Evolutionary conservation across 2,113 vertebrate species (phyloP), one percentile per base, ranked within the genome.

Genomic region (Gambusia holbrooki): DNA sequence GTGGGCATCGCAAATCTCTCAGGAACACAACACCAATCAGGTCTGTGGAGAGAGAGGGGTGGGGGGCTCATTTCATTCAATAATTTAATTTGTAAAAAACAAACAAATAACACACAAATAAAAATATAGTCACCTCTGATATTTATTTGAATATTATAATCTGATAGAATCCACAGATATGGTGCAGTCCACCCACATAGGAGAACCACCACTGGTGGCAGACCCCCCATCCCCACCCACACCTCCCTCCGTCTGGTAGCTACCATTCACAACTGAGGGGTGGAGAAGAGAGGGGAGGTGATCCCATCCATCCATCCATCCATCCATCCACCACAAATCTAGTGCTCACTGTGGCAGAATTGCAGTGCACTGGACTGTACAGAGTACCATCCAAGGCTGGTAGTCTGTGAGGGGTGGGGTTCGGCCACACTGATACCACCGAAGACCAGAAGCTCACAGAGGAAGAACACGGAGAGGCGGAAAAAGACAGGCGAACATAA

Each of bases 351-450:
- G 92, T 93, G 92, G 89, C 89, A 93, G 92, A 93, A 91, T 94
- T 91, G 90, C 92, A 92, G 93, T 85, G 91, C 88, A 88, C 84
- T 89, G 92, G 92, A 89, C 92, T 93, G 89, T 88, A 87, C 85
- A 88, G 88, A 92, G 87, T 89, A 91, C 80, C 91, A 94, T 93
- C 93, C 89, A 91, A 88, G 91, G 51, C 51, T 90, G 86, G 93
- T 89, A 82, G 92, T 93, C 87, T 85, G 90, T 92, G 92, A 94
- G 94, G 92, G 94, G 94, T 95, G 94, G 92, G 94, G 94, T 94
- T 90, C 92, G 74, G 91, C 90, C 91, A 79, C 88, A 89, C 89
- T 80, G 89, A 92, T 76, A 94, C 84, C 87, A 87, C 91, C 86
- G 87, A 90, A n/a, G 10, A 58, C 89, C 89, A 83, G 7, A 74